Evolutionary conservation across 2,113 vertebrate genomes (phyloP), one percentile per base, ranked within the genome.

Genomic region (Myocastor coypus): DNA sequence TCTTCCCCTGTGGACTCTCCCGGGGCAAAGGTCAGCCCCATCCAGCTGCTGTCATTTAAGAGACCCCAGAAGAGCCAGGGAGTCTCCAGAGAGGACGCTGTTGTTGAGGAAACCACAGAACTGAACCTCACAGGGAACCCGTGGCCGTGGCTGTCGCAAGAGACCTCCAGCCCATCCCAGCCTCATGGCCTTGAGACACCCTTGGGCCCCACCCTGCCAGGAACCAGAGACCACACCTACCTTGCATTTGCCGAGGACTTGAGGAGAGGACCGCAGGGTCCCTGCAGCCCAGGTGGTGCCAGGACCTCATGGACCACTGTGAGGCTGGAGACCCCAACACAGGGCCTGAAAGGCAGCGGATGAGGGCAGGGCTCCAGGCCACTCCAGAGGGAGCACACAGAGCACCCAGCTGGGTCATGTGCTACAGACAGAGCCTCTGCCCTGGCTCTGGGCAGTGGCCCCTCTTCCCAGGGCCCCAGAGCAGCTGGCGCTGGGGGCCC

Each of bases 11-110:
- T 61, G 59, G 77, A 40, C 66, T 92, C 37, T 63, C 52, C 40
- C 63, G 46, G 89, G 52, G 55, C 8, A 92, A 59, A 87, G 40
- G 66, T 82, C 37, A 57, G 26, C 55, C 40, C 63, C 46, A 12
- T 90, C 80, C 24, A 37, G 42, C n/a, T 59, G 59, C 61, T 86
- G 92, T 89, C 19, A 91, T 57, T n/a, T 46, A 61, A 95, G 75
- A 55, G 42, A 32, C n/a, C 40, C 66, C 22, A 82, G 55, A 66
- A 68, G 85, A 91, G 40, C 34, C 66, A 85, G 68, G 3, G 68
- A 55, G 26, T 59, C 5, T 83, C 68, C 77, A 61, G 83, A 87
- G 61, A 69, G n/a, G 46, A 52, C 32, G 8, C 14, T 34, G 24
- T 73, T 81, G 77, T 32, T 83, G 28, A 50, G 19, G 30, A n/a